Conservation (phyloP, 2,888 invertebrate genomes). For the Dolichomitus sp. region DNA sequence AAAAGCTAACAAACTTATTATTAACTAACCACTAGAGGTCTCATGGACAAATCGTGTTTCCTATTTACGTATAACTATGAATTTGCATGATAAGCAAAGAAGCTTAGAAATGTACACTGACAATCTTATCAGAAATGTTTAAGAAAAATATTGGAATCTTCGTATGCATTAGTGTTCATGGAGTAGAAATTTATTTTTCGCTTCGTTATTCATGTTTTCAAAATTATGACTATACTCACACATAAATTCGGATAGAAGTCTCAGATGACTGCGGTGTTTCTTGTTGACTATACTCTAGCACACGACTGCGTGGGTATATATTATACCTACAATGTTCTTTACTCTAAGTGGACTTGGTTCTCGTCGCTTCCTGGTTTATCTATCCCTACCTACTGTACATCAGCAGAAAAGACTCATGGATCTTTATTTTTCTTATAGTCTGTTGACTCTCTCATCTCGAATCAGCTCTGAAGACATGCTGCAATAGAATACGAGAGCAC, state of each 20-base stretch:
- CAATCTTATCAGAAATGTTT: no score
- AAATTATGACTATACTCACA: background rate
- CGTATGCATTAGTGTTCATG: no score
- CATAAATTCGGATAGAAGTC: slow-evolving; percentile 3
- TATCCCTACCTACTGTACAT: background rate
- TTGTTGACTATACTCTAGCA: background rate
- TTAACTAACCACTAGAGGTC: no score
- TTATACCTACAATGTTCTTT: slow-evolving; percentile 1
- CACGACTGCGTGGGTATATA: slow-evolving; percentile 28
- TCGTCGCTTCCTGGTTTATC: slow-evolving; percentile 22
- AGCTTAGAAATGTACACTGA: no score
- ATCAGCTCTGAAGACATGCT: slow-evolving; percentile 11
- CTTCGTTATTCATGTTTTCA: background rate
- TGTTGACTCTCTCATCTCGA: slow-evolving; percentile 15
- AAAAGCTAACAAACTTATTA: no score
- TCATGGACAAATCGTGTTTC: no score
- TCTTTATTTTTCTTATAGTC: background rate
- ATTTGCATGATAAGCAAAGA: no score
- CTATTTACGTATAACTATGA: no score
- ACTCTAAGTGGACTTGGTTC: background rate
- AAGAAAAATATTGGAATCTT: no score
- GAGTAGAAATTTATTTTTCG: background rate
- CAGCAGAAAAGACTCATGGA: slow-evolving; percentile 14
- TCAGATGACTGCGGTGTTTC: background rate
- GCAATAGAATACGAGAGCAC: slow-evolving; percentile 31